Evolutionary conservation across 2,888 invertebrate species (phyloP), one percentile per base, ranked within the genome.

Genomic region (Cephalotes varians): DNA sequence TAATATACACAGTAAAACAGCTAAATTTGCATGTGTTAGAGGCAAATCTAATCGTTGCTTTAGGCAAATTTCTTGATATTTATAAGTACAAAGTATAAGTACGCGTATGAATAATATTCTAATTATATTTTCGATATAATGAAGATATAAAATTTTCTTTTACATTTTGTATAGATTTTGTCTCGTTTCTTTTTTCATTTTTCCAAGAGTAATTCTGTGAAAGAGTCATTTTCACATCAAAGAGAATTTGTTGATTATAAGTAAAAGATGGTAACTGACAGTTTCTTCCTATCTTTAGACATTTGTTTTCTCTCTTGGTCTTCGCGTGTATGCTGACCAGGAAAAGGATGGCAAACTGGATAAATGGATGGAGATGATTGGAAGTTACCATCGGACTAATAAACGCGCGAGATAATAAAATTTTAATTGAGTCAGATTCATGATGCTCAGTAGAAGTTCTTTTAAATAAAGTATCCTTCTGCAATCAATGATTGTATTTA

Each of bases 291-390:
- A 89, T 83, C 71, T 81, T 79, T 81, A 82, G 82, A 83, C 72
- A 83, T 81, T 73, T 81, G 89, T 91, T 91, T 88, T 86, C 82
- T 79, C 51, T 84, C 74, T 81, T 86, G 81, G 83, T 88, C 83
- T 83, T 84, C 86, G 85, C 89, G 85, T 83, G 81, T 77, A 84
- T 85, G 87, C 82, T 82, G 89, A 88, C 90, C 87, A 90, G 87
- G 90, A 87, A 90, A 91, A 87, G 88, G 87, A 77, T 81, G 86
- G 80, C 58, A 64, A 62, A 62, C 51, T 80, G 80, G 86, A 81
- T 84, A 87, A 86, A 73, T 82, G 84, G 85, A 87, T 85, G 87
- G 81, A 89, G 87, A 89, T 86, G 88, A 88, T 77, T 40, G 71
- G 34, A 82, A 60, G 62, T 71, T 82, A 81, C 51, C 71, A 82